A percentile compares a stretch with the other conserved stretches of the same genome.
Conservation (phyloP, 2,797 vertebrate genomes). For the Macropodus opercularis region DNA sequence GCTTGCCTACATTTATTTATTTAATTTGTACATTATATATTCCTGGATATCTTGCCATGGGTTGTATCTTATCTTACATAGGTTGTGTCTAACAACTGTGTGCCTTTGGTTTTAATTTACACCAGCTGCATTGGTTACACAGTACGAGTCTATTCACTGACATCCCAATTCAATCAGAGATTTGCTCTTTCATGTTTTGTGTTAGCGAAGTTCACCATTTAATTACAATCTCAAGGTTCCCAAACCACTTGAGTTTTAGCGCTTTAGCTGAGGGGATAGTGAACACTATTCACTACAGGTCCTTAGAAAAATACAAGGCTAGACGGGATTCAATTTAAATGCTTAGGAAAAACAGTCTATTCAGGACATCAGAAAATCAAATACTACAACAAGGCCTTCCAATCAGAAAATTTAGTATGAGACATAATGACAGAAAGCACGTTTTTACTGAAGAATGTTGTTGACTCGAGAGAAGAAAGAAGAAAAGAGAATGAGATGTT, state of each 20-base stretch:
- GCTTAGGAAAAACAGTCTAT: conserved; percentile 50
- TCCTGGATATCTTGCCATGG: neutral
- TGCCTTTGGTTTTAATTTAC: conserved; percentile 21
- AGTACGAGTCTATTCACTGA: conserved; percentile 43
- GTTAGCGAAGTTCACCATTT: conserved; percentile 61
- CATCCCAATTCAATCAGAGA: conserved; percentile 59
- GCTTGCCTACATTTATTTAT: neutral
- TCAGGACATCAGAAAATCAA: conserved; percentile 62
- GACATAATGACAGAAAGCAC: conserved; percentile 37
- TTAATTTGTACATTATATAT: neutral
- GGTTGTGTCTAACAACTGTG: neutral
- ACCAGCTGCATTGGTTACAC: conserved; percentile 8
- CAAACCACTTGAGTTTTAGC: conserved; percentile 61
- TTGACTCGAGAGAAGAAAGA: conserved; percentile 35
- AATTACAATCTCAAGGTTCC: conserved; percentile 75
- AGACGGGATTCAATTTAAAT: conserved; percentile 48
- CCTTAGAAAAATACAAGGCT: conserved; percentile 37
- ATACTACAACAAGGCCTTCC: conserved; percentile 49
- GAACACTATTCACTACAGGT: conserved; percentile 49
- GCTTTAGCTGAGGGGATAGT: conserved; percentile 39
- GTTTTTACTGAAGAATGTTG: conserved; percentile 39
- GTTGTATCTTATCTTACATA: neutral
- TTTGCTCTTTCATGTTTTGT: conserved; percentile 54
- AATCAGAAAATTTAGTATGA: conserved; percentile 21
- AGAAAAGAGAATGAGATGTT: conserved; percentile 10